A percentile compares a stretch with the other conserved stretches of the same genome.
These are phyloP conservation scores for Octodon degus DNA, from an alignment of 2,113 vertebrate species.

Conservation along the genomic window DNA sequence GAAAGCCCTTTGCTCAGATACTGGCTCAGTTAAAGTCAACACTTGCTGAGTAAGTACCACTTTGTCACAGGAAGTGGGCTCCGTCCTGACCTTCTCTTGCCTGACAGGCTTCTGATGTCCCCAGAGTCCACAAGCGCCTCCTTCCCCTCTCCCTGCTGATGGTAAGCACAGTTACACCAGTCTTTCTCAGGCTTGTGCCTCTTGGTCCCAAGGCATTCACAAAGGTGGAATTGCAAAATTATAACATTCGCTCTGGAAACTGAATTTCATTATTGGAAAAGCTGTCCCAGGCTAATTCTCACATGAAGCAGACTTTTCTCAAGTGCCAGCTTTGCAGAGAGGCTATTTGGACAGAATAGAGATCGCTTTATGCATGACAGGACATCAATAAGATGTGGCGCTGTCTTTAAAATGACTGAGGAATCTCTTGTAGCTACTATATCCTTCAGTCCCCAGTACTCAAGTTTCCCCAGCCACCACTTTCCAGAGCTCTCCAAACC, in stretches of 20 bases:
- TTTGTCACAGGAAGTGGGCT: neutral
- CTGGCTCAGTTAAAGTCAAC: neutral
- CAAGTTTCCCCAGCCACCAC: constrained; percentile 78
- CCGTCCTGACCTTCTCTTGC: neutral
- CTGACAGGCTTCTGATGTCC: no score
- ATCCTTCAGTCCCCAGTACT: constrained; percentile 55
- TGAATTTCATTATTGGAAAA: neutral
- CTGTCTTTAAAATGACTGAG: neutral
- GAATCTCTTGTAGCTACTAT: neutral
- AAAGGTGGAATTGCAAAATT: neutral
- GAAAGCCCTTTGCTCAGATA: neutral
- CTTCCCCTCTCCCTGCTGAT: neutral
- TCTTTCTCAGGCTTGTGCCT: neutral
- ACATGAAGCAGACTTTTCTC: neutral
- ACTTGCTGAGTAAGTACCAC: accelerated
- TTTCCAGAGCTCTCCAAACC: constrained; percentile 79
- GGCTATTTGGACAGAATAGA: neutral
- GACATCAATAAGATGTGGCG: neutral
- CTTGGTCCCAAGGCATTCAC: neutral
- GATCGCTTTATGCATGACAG: neutral
- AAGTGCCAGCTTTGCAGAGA: neutral
- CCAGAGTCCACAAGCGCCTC: neutral
- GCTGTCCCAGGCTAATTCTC: neutral
- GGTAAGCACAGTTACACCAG: neutral
- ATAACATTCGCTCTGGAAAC: neutral